phyloP scores from a whole-genome alignment of 2,113 vertebrate species.

The Dicaeum eximium region DNA sequence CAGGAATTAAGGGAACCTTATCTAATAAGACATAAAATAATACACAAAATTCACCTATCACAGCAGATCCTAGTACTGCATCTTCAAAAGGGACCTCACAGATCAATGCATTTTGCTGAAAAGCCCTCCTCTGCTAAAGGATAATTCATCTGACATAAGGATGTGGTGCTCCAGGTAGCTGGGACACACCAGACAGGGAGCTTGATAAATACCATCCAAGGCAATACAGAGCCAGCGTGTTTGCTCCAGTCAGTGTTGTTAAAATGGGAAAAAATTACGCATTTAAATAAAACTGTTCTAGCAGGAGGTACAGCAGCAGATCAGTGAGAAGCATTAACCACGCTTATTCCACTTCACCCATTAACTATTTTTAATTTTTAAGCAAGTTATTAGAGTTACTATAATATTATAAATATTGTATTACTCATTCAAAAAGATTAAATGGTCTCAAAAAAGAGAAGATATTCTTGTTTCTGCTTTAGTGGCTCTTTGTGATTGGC shows the following conservation, averaged over 20 bases:
- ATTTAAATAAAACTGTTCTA: slow-evolving; percentile 18
- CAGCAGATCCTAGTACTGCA: neutral
- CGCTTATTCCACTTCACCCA: neutral
- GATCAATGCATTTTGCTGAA: neutral
- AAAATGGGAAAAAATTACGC: neutral
- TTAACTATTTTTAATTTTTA: slow-evolving; percentile 66
- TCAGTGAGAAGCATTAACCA: slow-evolving; percentile 46
- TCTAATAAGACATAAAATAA: neutral
- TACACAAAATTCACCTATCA: neutral
- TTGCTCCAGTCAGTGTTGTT: neutral
- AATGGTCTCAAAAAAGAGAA: slow-evolving; percentile 30
- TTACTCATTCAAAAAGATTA: slow-evolving; percentile 62
- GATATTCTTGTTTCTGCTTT: slow-evolving; percentile 8
- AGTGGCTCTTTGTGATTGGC: neutral
- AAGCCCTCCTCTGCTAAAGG: neutral
- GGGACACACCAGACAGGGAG: neutral
- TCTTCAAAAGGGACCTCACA: neutral
- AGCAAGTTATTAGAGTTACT: slow-evolving; percentile 65
- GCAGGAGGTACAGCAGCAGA: neutral
- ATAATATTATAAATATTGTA: slow-evolving; percentile 64
- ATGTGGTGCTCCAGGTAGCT: neutral
- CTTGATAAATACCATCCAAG: neutral
- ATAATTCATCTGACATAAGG: neutral
- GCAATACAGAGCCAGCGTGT: neutral
- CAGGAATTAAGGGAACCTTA: neutral